These are phyloP conservation scores for Alouatta palliata DNA, from an alignment of 2,113 vertebrate species.

Conservation along the genomic window DNA sequence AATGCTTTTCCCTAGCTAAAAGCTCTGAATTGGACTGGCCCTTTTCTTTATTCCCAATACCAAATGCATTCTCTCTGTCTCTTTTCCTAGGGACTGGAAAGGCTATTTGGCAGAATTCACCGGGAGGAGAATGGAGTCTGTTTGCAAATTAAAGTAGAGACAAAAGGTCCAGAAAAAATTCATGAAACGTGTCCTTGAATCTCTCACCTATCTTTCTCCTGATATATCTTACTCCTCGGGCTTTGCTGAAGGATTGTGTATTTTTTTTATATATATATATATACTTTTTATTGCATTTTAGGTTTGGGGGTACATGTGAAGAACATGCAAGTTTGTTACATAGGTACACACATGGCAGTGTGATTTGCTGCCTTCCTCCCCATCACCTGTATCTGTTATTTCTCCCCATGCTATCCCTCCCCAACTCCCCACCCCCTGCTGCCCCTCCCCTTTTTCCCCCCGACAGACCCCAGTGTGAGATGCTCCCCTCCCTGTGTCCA, in stretches of 20 bases:
- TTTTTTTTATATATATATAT: too few species aligned
- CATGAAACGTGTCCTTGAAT: slow-evolving; percentile 9
- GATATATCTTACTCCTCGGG: not conserved
- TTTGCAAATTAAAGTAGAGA: slow-evolving; percentile 59
- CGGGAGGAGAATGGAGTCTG: slow-evolving; percentile 9
- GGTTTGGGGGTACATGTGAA: too few species aligned
- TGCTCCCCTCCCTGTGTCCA: too few species aligned
- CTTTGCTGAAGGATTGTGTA: not conserved
- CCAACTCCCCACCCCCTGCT: too few species aligned
- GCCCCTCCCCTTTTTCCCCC: too few species aligned
- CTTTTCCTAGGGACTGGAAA: not conserved
- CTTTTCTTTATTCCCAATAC: slow-evolving; percentile 52
- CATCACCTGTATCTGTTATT: too few species aligned
- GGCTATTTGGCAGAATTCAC: slow-evolving; percentile 39
- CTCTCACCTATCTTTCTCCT: slow-evolving; percentile 27
- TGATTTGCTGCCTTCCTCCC: too few species aligned
- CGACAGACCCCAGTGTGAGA: too few species aligned
- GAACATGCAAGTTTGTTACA: too few species aligned
- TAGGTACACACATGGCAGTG: too few species aligned
- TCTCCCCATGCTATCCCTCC: too few species aligned
- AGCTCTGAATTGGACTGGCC: slow-evolving; percentile 46
- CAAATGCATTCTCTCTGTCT: not conserved
- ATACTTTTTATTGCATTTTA: too few species aligned
- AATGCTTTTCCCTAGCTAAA: slow-evolving; percentile 39
- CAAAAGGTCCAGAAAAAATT: not conserved